Percentiles rank a stretch among this genome's conserved stretches.
Conservation (phyloP, 2,888 invertebrate species). For the Chamaedrilus cognettii region DNA sequence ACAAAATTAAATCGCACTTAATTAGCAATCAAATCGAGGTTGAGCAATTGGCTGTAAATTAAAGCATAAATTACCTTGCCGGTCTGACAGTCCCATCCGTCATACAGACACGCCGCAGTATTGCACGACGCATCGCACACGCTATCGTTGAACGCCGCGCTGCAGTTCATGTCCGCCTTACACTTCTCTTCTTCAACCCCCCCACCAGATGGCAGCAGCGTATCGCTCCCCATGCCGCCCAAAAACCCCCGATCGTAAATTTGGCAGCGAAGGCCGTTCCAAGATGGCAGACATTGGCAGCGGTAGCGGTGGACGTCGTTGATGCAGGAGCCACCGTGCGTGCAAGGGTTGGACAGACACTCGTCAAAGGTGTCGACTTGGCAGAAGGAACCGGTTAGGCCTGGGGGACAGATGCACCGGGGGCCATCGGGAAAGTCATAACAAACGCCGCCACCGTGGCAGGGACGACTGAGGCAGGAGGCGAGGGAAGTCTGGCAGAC, state of each 20-base stretch:
- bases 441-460: constrained; percentile 77
- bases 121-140: constrained; percentile 90
- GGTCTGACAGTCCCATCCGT: constrained; percentile 85
- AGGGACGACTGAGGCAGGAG: constrained; percentile 75
- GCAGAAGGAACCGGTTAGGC: constrained; percentile 54
- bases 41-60: too few relatives aligned
- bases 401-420: constrained; percentile 48
- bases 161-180: constrained; percentile 65
- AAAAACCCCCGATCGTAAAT: neutral
- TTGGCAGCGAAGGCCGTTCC: neutral
- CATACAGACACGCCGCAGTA: constrained; percentile 90
- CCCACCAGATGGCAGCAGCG: neutral
- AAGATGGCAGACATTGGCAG: neutral
- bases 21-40: too few relatives aligned
- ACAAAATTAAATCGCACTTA: too few relatives aligned
- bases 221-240: neutral
- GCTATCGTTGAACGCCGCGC: constrained; percentile 89
- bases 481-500: constrained; percentile 73
- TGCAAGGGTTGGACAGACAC: constrained; percentile 48
- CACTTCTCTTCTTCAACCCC: neutral
- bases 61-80: neutral
- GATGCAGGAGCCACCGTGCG: constrained; percentile 46
- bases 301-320: neutral
- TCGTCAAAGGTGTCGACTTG: constrained; percentile 45
- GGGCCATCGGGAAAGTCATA: constrained; percentile 57